Percentiles rank a stretch among this genome's conserved stretches.
Evolutionary conservation across 1,140 invertebrate species (phyloP).

Genomic region (Caerostris darwini): DNA sequence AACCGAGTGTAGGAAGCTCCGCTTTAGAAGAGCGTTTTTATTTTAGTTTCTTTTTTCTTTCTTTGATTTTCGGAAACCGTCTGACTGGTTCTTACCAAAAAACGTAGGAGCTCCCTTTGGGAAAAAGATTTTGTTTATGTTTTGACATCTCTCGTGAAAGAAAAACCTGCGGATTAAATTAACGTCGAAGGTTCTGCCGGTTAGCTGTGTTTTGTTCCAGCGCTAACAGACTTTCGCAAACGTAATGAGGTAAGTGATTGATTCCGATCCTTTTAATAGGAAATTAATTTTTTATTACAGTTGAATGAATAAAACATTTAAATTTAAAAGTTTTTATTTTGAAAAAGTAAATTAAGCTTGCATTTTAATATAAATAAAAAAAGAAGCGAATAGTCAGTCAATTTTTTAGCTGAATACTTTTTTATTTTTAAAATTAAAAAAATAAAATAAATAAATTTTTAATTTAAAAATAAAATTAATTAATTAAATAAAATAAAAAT

Average conservation of each 20-base stretch:
- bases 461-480: no score
- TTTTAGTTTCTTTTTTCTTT: neutral
- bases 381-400: no score
- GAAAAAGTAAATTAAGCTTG: no score
- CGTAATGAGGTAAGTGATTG: conserved; percentile 52
- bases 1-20: conserved; percentile 53
- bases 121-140: conserved; percentile 59
- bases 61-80: conserved; percentile 58
- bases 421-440: no score
- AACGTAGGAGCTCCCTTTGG: conserved; percentile 40
- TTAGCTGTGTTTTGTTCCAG: conserved; percentile 29
- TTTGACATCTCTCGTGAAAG: conserved; percentile 27
- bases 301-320: neutral
- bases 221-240: neutral
- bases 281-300: neutral
- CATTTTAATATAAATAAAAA: no score
- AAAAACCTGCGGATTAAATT: conserved; percentile 58
- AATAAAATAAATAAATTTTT: no score
- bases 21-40: neutral
- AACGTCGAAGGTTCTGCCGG: conserved; percentile 13
- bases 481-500: no score
- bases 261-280: neutral
- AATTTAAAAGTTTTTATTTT: neutral
- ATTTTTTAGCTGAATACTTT: no score
- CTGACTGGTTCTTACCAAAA: conserved; percentile 58